Evolutionary conservation across 1,140 invertebrate species (phyloP), one percentile per base, ranked within the genome.

Genomic region (Aphelenchoides fujianensis): DNA sequence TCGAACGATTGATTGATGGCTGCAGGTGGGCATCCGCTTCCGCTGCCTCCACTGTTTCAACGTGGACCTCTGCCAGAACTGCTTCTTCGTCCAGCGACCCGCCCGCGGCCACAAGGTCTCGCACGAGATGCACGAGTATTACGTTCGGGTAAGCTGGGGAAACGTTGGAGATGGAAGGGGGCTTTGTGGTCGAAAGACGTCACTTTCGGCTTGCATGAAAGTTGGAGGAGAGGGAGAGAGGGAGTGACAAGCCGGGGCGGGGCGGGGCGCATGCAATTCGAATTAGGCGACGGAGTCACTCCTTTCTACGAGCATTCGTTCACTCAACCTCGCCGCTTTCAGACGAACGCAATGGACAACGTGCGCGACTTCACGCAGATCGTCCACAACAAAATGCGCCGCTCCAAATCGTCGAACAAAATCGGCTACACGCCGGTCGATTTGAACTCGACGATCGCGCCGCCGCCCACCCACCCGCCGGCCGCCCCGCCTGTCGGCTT

Each of bases 61-160:
- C 86, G 97, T 97, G 86, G 95, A 98, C 87, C 94, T 99, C 90
- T 99, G 97, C 87, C 96, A 99, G 88, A 91, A 90, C 75, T 99
- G 97, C 87, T 99, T 99, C 90, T 98, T 98, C 88, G 92, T 91
- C 78, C 96, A 95, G 30, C 89, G 92, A 57, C 92, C 94, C 83
- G 92, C 93, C 0, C 98, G 98, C 88, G 93, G 92, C 85, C 96
- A 98, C 85, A 98, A 98, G 87, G 87, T 97, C 2, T 94, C 91
- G 2, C 96, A 99, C 90, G 95, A 95, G 53, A 97, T 99, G 94
- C 95, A 98, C 85, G 97, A 99, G 86, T 99, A 98, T 86, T 98
- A 94, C 85, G 93, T 93, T 74, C 91, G 94, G 85, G 93, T 95
- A 88, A 89, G 90, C 69, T 35, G 9, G 12, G 16, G 31, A 28